Base-by-base conservation (phyloP, 2,113 vertebrate species). In the Hippocampus guttulatus region DNA sequence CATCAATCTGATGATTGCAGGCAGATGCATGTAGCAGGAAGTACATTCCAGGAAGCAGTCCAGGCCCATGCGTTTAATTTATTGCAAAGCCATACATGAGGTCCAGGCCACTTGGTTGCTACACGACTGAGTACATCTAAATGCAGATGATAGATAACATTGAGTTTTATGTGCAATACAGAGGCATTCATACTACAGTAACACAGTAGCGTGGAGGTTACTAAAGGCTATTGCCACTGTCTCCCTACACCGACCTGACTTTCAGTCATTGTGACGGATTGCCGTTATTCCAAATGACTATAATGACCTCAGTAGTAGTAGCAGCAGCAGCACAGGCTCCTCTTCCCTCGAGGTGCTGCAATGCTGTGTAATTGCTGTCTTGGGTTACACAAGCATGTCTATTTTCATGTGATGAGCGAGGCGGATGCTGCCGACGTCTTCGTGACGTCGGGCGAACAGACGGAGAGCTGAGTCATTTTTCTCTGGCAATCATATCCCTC, bases 401-500 rank as follows among this genome's bases (percentile, higher is more conserved):
- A 87, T 86, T 88, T 87, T 82, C 73, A 85, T 88, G 74, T 74
- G 84, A 75, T 72, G 85, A 88, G 71, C 77, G 84, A 83, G 87
- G 78, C 49, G 79, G 81, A 83, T 86, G 85, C 78, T 83, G 73
- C 76, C 75, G 68, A 78, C 79, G 85, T 84, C 76, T 82, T 70
- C 75, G 83, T 91, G 89, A 89, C 85, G 88, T 78, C 64, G 75
- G 67, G 76, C 67, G 64, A 88, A 82, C 88, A 88, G 89, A 88
- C 77, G 84, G 81, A 80, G 79, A 74, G 76, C 82, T 91, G 89
- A 89, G 82, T 88, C 87, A 86, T 76, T 81, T 87, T 72, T 67
- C 76, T 88, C 80, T 85, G 83, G 76, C 82, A 75, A 69, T 88
- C 82, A 80, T 57, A 79, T 75, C 68, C 86, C 83, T 88, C 83